Evolutionary conservation across 2,113 vertebrate species (phyloP).

Genomic region (Ramphastos sulfuratus): DNA sequence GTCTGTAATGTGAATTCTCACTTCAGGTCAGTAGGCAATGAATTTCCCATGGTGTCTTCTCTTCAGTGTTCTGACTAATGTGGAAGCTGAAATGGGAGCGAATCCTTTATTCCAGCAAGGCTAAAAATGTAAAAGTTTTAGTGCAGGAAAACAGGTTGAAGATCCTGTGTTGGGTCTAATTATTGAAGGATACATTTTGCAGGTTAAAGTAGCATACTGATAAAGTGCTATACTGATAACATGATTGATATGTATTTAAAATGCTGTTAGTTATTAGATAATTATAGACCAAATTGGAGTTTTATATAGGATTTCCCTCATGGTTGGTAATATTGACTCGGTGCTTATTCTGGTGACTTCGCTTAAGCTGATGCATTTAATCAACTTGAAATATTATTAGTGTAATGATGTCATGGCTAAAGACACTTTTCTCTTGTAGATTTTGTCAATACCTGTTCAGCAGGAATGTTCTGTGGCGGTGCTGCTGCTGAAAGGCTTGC

Average conservation of each 20-base stretch:
- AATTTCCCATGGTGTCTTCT: not conserved
- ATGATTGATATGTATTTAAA: not conserved
- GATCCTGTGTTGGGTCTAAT: not conserved
- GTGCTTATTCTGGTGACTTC: not conserved
- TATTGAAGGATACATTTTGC: not conserved
- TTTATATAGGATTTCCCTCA: not conserved
- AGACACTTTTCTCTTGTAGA: not conserved
- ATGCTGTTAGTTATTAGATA: not conserved
- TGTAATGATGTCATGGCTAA: not conserved
- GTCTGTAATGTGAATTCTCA: not conserved
- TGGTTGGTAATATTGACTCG: too few relatives aligned
- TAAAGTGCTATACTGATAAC: not conserved
- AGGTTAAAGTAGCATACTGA: too few relatives aligned
- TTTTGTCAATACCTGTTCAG: too few relatives aligned
- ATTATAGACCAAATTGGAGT: not conserved
- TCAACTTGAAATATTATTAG: too few relatives aligned
- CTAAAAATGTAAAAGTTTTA: not conserved
- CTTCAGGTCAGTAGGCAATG: not conserved
- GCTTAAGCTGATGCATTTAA: not conserved
- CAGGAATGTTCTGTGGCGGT: not conserved
- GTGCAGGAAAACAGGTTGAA: not conserved
- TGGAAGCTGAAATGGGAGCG: not conserved
- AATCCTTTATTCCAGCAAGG: not conserved
- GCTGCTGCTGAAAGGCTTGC: not conserved
- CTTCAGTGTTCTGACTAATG: not conserved